These are phyloP conservation scores for Laticauda colubrina DNA, from an alignment of 2,113 vertebrate species.

Conservation along the genomic window DNA sequence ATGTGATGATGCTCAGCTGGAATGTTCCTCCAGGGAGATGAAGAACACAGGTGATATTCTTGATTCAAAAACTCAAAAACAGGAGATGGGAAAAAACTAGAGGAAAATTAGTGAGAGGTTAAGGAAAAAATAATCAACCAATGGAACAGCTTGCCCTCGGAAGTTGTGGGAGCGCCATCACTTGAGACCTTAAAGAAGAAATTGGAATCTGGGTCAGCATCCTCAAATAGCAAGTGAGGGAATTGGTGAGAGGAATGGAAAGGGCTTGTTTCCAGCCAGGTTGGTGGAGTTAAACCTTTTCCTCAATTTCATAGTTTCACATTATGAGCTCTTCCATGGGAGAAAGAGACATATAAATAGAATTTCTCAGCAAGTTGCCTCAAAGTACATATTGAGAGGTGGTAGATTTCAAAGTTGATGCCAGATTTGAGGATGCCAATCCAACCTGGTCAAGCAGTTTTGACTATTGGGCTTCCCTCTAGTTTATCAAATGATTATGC, in stretches of 20 bases:
- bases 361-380: background rate
- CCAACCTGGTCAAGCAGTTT: background rate
- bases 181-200: too few species aligned
- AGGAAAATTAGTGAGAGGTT: background rate
- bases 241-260: background rate
- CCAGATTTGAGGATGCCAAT: too few species aligned
- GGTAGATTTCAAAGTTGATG: background rate
- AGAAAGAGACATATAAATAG: background rate
- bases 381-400: background rate
- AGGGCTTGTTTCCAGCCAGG: background rate
- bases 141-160: too few species aligned
- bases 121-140: background rate
- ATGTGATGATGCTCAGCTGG: background rate
- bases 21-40: background rate
- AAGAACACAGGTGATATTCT: background rate
- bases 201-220: background rate
- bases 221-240: background rate
- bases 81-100: background rate
- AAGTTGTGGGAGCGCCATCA: too few species aligned
- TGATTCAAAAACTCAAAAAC: background rate
- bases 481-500: background rate
- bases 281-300: background rate
- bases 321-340: background rate
- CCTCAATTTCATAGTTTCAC: background rate
- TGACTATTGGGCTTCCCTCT: background rate